Conservation (phyloP, 1,140 invertebrate species). For the Leucophenga varia region DNA sequence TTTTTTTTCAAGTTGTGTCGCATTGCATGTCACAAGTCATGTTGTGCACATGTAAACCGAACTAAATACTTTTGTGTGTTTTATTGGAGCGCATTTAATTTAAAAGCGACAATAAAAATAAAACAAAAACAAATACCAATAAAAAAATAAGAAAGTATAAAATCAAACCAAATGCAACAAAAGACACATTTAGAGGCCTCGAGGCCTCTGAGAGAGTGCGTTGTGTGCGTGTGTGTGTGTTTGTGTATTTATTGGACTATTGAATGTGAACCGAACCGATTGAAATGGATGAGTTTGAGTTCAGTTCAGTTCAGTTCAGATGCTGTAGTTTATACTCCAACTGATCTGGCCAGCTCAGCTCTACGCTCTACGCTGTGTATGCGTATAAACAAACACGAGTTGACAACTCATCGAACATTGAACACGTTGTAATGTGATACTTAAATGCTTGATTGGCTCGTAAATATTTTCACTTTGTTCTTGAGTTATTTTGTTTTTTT, state of each 20-base stretch:
- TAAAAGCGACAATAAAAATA: not conserved
- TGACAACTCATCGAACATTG: slow-evolving; percentile 57
- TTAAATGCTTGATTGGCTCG: slow-evolving; percentile 56
- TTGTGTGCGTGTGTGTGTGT: too few relatives aligned
- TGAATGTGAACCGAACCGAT: too few relatives aligned
- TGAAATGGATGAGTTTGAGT: too few relatives aligned
- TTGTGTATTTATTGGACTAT: too few relatives aligned
- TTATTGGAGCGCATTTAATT: slow-evolving; percentile 32
- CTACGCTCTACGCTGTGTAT: too few relatives aligned
- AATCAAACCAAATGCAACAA: slow-evolving; percentile 49
- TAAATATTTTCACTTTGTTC: slow-evolving; percentile 54
- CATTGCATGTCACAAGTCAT: slow-evolving; percentile 35
- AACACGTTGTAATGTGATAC: slow-evolving; percentile 57
- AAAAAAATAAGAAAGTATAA: slow-evolving; percentile 16
- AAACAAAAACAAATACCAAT: slow-evolving; percentile 6
- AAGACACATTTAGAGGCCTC: not conserved
- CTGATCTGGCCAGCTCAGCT: too few relatives aligned
- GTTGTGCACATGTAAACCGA: slow-evolving; percentile 49
- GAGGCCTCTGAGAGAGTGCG: too few relatives aligned
- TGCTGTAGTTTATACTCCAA: too few relatives aligned
- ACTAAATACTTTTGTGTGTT: slow-evolving; percentile 44
- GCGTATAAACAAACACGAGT: slow-evolving; percentile 44
- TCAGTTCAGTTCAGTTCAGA: too few relatives aligned
- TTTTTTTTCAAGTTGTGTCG: too few relatives aligned
- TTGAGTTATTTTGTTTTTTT: not conserved